These are phyloP conservation scores for Elmis aenea DNA, from an alignment of 2,888 invertebrate species.

Conservation along the genomic window DNA sequence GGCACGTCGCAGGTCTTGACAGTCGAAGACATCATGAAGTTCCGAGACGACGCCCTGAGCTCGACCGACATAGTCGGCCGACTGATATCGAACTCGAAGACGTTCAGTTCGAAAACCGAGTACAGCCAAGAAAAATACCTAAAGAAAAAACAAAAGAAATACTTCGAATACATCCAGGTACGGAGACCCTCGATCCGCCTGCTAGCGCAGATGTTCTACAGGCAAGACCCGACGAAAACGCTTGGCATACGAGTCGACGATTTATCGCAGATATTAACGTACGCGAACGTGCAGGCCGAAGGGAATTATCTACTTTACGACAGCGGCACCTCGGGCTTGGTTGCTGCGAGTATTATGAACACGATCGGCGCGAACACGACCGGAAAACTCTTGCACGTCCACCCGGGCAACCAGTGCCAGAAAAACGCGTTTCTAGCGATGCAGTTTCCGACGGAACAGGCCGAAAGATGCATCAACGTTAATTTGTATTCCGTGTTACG, in stretches of 20 bases:
- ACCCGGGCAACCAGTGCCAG: constrained; percentile 77
- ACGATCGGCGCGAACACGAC: constrained; percentile 62
- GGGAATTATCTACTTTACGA: constrained; percentile 81
- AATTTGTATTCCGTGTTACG: constrained; percentile 72
- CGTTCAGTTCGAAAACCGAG: constrained; percentile 85
- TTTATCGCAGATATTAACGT: constrained; percentile 80
- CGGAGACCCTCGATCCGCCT: constrained; percentile 74
- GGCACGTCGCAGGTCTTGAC: constrained; percentile 78
- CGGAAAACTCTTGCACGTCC: constrained; percentile 68
- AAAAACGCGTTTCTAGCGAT: constrained; percentile 73
- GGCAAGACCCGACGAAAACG: constrained; percentile 70
- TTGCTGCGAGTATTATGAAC: constrained; percentile 78
- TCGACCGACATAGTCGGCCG: constrained; percentile 81
- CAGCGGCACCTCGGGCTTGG: constrained; percentile 79
- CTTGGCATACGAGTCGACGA: constrained; percentile 80
- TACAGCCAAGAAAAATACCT: constrained; percentile 93
- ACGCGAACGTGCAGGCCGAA: constrained; percentile 73
- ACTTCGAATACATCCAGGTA: constrained; percentile 77
- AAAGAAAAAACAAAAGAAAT: constrained; percentile 92
- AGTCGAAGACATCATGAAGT: constrained; percentile 73
- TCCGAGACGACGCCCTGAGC: constrained; percentile 70
- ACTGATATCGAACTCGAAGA: constrained; percentile 85
- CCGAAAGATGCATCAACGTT: constrained; percentile 65
- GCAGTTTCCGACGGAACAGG: constrained; percentile 69
- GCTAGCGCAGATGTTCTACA: constrained; percentile 80